Conservation (phyloP, 1,140 invertebrate species). For the Ganaspis sp. region DNA sequence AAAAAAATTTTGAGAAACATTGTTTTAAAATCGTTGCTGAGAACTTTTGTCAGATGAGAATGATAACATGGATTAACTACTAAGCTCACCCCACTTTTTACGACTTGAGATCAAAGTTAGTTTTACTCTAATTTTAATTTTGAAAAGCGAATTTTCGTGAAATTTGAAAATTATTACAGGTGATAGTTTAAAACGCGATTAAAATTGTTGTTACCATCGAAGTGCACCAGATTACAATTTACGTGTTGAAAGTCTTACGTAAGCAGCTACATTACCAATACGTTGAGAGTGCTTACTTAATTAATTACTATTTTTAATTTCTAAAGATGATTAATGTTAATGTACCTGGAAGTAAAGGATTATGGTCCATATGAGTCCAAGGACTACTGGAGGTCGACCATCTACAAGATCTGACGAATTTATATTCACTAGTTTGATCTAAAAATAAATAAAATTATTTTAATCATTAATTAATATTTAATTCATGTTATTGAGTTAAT, state of each 20-base stretch:
- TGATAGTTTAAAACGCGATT: not conserved
- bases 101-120: not conserved
- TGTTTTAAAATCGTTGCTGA: not conserved
- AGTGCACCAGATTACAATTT: not conserved
- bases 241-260: slow-evolving; percentile 3
- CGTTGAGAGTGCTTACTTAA: slow-evolving; percentile 30
- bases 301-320: slow-evolving; percentile 13
- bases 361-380: slow-evolving; percentile 99
- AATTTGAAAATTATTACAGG: not conserved
- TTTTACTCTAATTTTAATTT: not conserved
- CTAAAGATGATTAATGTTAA: slow-evolving; percentile 33
- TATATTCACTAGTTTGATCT: slow-evolving; percentile 99
- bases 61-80: slow-evolving; percentile 1
- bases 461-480: slow-evolving; percentile 23
- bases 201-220: not conserved
- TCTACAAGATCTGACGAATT: slow-evolving; percentile 98
- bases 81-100: not conserved
- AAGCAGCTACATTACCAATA: slow-evolving; percentile 7
- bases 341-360: slow-evolving; percentile 99
- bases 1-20: too few species aligned
- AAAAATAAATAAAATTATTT: slow-evolving; percentile 55
- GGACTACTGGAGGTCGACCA: slow-evolving; percentile 96
- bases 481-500: too few species aligned
- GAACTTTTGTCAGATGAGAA: not conserved
- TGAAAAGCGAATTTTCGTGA: not conserved